Evolutionary conservation across 2,797 vertebrate species (phyloP), one percentile per base, ranked within the genome.

Genomic region (Lophotriccus pileatus): DNA sequence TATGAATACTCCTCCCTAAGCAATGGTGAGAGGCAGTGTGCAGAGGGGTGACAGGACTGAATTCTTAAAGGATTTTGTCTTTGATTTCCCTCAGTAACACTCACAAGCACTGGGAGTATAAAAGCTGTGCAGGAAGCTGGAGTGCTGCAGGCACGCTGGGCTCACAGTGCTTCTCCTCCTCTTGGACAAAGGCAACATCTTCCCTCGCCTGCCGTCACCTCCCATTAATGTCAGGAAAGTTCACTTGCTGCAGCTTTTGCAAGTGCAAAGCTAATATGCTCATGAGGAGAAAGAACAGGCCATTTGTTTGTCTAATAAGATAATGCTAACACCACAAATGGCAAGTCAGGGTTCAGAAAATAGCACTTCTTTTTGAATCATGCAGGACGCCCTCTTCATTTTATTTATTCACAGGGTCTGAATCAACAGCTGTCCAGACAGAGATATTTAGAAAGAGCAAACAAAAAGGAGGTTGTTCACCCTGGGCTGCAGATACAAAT

Each of bases 361-460:
- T 8, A 78, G 41, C 84, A 34, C 72, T 95, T 87, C 24, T 66
- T 84, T 73, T 69, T 22, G n/a, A 77, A 74, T 77, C 32, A 4
- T 36, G 23, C 79, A 66, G 56, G 81, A 92, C n/a, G 27, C 39
- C 56, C 23, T 87, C 60, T 34, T 83, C 28, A 17, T 86, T 91
- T 68, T 92, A 49, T 93, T 94, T 89, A 58, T 75, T 83, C 79
- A 52, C 25, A 10, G 39, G 17, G 10, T 15, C 59, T 92, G 67
- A 91, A 89, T 69, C 76, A 93, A 92, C 69, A 85, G 79, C 91
- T 91, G 53, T 63, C 62, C 59, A 62, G 94, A 81, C 55, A 83
- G 60, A 94, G 92, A 76, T 69, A 93, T 84, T 95, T 95, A 90
- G 62, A 52, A 5, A 89, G 69, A 88, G 82, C 76, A 90, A 95